Evolutionary conservation across 2,888 invertebrate genomes (phyloP).

Genomic region (Tetragnatha montana): DNA sequence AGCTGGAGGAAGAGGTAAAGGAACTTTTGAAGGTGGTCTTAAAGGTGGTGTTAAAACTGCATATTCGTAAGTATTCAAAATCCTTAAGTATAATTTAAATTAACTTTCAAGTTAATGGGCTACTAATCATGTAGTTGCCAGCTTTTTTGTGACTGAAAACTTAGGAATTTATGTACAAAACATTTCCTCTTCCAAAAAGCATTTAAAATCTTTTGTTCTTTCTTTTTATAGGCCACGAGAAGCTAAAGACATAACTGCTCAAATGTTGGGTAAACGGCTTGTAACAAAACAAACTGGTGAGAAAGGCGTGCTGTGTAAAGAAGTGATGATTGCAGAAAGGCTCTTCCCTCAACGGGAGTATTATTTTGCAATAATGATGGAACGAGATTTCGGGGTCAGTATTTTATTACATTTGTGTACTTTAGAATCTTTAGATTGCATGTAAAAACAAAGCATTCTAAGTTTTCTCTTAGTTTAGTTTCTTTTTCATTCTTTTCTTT

Average conservation of each 20-base stretch:
- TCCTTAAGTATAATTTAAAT: too few species aligned
- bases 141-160: too few species aligned
- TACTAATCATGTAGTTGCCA: too few species aligned
- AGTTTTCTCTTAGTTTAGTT: background rate
- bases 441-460: background rate
- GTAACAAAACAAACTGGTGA: constrained; percentile 98
- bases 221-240: constrained; percentile 84
- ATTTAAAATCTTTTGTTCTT: too few species aligned
- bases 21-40: constrained; percentile 92
- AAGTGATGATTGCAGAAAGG: constrained; percentile 96
- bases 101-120: too few species aligned
- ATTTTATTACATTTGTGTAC: too few species aligned
- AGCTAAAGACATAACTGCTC: constrained; percentile 86
- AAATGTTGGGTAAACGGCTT: constrained; percentile 92
- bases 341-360: constrained; percentile 97
- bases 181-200: too few species aligned
- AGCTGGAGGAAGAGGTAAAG: constrained; percentile 95
- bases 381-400: constrained; percentile 89
- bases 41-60: constrained; percentile 98
- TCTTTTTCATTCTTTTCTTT: too few species aligned
- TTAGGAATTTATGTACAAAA: too few species aligned
- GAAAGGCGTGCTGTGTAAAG: constrained; percentile 92
- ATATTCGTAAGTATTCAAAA: constrained; percentile 81
- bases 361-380: constrained; percentile 99
- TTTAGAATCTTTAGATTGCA: background rate